Percentiles rank a stretch among this genome's conserved stretches.
Conservation (phyloP, 1,140 invertebrate genomes). For the Babylonia areolata region DNA sequence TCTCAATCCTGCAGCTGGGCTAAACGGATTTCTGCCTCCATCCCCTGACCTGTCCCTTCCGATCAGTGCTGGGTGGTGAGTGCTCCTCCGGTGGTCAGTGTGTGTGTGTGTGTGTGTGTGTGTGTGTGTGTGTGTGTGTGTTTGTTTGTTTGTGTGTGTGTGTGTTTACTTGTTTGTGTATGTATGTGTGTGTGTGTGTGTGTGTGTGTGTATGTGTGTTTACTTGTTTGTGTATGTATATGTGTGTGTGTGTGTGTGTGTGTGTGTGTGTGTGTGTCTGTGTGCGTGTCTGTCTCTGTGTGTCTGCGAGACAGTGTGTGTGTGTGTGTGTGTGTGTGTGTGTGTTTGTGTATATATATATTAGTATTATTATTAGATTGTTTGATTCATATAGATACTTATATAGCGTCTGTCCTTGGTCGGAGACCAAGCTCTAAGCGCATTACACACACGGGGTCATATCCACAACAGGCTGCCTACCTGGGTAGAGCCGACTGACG, state of each 20-base stretch:
- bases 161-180: not conserved
- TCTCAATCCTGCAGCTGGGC: no score
- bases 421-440: no score
- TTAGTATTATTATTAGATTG: no score
- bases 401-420: no score
- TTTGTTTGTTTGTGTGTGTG: not conserved
- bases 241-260: not conserved
- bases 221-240: not conserved
- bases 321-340: conserved; percentile 14
- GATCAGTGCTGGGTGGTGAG: no score
- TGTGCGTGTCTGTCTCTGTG: not conserved
- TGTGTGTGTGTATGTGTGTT: not conserved
- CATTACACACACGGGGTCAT: no score
- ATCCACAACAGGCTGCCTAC: no score
- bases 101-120: conserved; percentile 7
- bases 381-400: no score
- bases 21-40: no score
- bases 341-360: not conserved
- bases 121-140: not conserved
- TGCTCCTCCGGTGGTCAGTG: no score
- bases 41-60: no score
- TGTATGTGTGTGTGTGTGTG: not conserved
- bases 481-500: no score
- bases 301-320: not conserved
- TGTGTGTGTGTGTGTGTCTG: not conserved